A percentile compares a stretch with the other conserved stretches of the same genome.
Evolutionary conservation across 2,797 vertebrate species (phyloP).

Genomic region (Spinus pinus): DNA sequence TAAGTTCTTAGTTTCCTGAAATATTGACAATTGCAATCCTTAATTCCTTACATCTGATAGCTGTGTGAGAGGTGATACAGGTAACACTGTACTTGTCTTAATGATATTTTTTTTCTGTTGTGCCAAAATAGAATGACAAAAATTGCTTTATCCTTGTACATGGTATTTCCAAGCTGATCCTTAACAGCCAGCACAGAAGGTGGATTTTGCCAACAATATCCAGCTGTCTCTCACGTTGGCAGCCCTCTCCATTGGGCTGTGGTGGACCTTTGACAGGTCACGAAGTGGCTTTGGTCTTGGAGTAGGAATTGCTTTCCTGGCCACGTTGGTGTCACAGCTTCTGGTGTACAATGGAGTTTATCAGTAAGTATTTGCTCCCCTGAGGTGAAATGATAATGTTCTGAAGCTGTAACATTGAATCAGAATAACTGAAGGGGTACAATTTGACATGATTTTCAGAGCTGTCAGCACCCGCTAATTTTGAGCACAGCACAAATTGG

Average conservation of each 20-base stretch:
- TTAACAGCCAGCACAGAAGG: conserved; percentile 87
- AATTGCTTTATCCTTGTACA: background rate
- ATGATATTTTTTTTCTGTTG: background rate
- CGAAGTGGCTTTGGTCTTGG: conserved; percentile 91
- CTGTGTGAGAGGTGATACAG: background rate
- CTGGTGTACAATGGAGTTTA: conserved; percentile 94
- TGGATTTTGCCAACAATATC: conserved; percentile 96
- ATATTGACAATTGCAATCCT: background rate
- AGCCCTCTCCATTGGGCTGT: conserved; percentile 91
- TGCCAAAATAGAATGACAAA: background rate
- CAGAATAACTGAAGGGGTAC: background rate
- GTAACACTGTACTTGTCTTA: background rate
- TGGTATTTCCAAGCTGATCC: conserved; percentile 59
- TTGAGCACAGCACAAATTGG: background rate
- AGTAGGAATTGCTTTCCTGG: conserved; percentile 88
- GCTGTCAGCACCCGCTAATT: background rate
- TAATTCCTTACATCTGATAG: background rate
- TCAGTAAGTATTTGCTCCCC: conserved; percentile 83
- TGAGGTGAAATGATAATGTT: background rate
- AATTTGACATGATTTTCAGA: background rate
- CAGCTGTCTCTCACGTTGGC: conserved; percentile 93
- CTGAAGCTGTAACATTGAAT: background rate
- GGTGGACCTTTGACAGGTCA: conserved; percentile 97
- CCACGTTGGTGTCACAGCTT: conserved; percentile 89
- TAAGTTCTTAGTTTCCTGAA: background rate